Base-by-base conservation (phyloP, 2,888 invertebrate genomes). In the Andrena camellia region DNA sequence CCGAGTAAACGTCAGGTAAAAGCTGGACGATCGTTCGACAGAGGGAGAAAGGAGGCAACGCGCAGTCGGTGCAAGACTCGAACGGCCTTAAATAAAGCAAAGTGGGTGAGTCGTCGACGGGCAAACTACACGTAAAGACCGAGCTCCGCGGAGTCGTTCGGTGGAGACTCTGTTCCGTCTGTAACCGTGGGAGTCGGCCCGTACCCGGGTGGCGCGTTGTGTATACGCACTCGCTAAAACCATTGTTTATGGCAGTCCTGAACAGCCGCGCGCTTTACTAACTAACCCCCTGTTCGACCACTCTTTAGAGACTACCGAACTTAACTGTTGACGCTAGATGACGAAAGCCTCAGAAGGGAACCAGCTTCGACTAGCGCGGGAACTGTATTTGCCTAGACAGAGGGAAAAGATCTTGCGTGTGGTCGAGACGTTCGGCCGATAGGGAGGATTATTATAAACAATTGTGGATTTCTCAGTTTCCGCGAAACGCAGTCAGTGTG, bases 211-310 rank as follows among this genome's bases (percentile, higher is more conserved):
- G 87, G 87, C 83, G 73, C 69, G 69, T 79, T 81, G 79, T 83
- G 72, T 82, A 42, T 73, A 86, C 88, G 88, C 88, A 88, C 80
- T 88, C 88, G 88, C 88, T 88, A 86, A 91, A 93, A 92, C 91
- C 91, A 91, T 93, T 92, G 91, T 93, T 93, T 93, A 93, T 90
- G 92, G 89, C 87, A 64, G 76, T 85, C 84, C 88, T 89, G 90
- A 91, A 89, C 87, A 87, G 88, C 71, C 86, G 87, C 89, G 88
- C 89, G 91, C 90, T 91, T 92, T 89, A 86, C 92, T 92, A 92
- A 93, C 93, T 92, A 90, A 71, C 86, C 91, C 81, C 77, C 75
- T 68, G 60, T 60, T 33, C 63, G 64, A 64, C 63, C 42, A 54
- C 63, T 86, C 80, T 75, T 81, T 80, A 66, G 76, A 85, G 76